Conservation (phyloP, 2,888 invertebrate species). For the Agrenia bidenticulata region DNA sequence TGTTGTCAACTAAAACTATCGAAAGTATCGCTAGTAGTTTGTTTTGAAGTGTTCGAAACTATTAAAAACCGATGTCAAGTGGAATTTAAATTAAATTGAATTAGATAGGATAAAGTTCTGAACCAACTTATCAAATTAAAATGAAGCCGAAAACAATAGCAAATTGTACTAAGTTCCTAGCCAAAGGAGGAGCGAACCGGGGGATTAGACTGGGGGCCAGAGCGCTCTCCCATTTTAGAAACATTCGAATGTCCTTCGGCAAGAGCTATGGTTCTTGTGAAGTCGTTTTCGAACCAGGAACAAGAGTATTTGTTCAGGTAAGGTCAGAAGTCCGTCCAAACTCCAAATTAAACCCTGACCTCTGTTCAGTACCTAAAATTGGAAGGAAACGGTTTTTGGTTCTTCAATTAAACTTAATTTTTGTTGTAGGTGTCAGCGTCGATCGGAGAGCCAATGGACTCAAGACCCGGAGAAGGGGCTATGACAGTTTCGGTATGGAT, state of each 20-base stretch:
- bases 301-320: conserved; percentile 48
- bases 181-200: conserved; percentile 38
- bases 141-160: conserved; percentile 49
- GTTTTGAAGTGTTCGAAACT: no score
- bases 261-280: conserved; percentile 47
- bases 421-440: conserved; percentile 41
- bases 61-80: no score
- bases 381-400: no score
- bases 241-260: conserved; percentile 38
- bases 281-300: conserved; percentile 45
- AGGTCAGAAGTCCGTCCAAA: not conserved
- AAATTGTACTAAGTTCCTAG: conserved; percentile 35
- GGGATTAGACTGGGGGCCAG: conserved; percentile 46
- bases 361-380: no score
- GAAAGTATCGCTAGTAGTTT: no score
- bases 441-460: conserved; percentile 49
- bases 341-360: not conserved
- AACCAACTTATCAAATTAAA: no score
- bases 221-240: conserved; percentile 40
- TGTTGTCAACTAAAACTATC: no score
- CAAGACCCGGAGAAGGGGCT: conserved; percentile 49
- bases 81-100: no score
- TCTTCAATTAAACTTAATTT: conserved; percentile 1
- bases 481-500: conserved; percentile 50
- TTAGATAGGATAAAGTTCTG: no score